These are phyloP conservation scores for Antechinus stuartii DNA, from an alignment of 2,113 vertebrate genomes.

Conservation along the genomic window DNA sequence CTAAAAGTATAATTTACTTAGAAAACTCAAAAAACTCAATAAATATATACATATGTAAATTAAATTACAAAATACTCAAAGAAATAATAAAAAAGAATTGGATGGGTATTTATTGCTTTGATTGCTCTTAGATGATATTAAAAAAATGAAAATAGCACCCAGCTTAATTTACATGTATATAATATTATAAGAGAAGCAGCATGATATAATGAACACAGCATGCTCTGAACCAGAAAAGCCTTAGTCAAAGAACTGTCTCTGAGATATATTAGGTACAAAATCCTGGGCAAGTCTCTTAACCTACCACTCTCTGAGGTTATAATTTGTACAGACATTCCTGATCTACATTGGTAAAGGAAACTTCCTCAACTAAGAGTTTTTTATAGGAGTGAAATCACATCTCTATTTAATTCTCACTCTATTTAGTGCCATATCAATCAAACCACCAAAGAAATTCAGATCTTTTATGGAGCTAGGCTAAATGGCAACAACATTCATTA, in stretches of 20 bases:
- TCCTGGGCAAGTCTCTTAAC: neutral
- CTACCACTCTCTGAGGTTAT: neutral
- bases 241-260: neutral
- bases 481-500: neutral
- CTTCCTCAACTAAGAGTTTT: neutral
- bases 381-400: neutral
- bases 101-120: neutral
- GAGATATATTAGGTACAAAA: neutral
- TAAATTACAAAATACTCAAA: neutral
- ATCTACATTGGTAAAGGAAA: neutral
- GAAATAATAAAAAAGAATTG: neutral
- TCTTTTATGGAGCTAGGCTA: neutral
- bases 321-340: neutral
- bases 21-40: neutral
- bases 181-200: neutral
- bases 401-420: neutral
- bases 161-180: neutral
- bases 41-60: neutral
- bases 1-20: neutral
- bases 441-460: neutral
- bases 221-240: neutral
- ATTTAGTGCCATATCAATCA: neutral
- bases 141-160: neutral
- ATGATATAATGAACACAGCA: neutral
- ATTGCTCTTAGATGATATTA: neutral